Conservation (phyloP, 2,113 vertebrate species). For the Alethe diademata region DNA sequence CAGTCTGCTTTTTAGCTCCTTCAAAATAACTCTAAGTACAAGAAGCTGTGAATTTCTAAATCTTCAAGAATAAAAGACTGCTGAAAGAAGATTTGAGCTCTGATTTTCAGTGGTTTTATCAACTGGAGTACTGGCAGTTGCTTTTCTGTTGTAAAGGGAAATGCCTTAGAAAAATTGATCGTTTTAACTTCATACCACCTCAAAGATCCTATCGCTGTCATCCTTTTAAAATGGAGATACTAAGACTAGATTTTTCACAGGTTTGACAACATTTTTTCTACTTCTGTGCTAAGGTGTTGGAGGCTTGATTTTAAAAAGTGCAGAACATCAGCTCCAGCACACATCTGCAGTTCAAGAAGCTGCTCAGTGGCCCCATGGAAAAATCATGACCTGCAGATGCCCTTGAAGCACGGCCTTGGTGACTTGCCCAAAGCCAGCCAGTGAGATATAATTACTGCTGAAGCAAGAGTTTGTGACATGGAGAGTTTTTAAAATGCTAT, state of each 20-base stretch:
- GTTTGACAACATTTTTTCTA: neutral
- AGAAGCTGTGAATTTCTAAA: neutral
- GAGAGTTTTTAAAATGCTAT: neutral
- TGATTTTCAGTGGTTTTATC: neutral
- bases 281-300: neutral
- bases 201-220: neutral
- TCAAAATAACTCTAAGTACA: neutral
- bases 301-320: neutral
- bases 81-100: neutral
- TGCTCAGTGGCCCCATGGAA: neutral
- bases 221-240: neutral
- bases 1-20: slow-evolving; percentile 16
- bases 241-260: neutral
- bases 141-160: neutral
- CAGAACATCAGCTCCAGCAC: neutral
- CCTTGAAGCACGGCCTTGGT: neutral
- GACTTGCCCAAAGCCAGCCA: neutral
- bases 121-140: neutral
- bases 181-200: neutral
- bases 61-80: neutral
- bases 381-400: neutral
- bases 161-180: neutral
- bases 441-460: neutral
- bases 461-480: neutral
- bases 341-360: neutral